Base-by-base conservation (phyloP, 2,888 invertebrate species). In the Charanyca ferruginea region DNA sequence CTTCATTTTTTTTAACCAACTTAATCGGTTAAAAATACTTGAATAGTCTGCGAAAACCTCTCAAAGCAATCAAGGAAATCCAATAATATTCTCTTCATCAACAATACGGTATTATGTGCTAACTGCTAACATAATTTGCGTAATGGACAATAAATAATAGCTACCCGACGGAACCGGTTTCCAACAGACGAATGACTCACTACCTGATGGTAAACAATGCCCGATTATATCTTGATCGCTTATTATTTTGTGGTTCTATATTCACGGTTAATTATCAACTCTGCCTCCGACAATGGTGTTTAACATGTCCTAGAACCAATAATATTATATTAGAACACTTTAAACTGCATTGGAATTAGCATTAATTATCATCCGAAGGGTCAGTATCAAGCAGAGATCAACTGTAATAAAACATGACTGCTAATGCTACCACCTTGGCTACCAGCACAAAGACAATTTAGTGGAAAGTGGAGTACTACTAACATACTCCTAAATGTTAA, bases 131-230 rank as follows among this genome's bases (percentile, higher is more conserved):
- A 38, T 38, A 38, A 2, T 16, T 38, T 38, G 16, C 9, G 62
- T 71, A 77, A 73, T 73, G 54, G 45, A 47, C 32, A 59, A 6
- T 55, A 54, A 58, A 72, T 47, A 45, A 49, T 38, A n/a, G n/a
- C n/a, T n/a, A 54, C 22, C 1, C 35, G 54, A 41, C 22, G 47
- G 53, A 58, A 73, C 78, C 58, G 73, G 73, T 73, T 73, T 63
- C 45, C 45, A 35, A 32, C n/a, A n/a, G 45, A 20, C 45, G n/a
- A 22, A 18, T 73, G 73, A 73, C 3, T 77, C 73, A 73, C n/a
- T 20, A 13, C 48, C 48, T 54, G 41, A 58, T 54, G 63, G 78
- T 72, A 77, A 73, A 73, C 78, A 73, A 77, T 72, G 38, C 18
- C 25, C n/a, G 44, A 49, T 77, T 59, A 54, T 63, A 48, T 70